These are phyloP conservation scores for Hypena proboscidalis DNA, from an alignment of 2,888 invertebrate species.

Conservation along the genomic window DNA sequence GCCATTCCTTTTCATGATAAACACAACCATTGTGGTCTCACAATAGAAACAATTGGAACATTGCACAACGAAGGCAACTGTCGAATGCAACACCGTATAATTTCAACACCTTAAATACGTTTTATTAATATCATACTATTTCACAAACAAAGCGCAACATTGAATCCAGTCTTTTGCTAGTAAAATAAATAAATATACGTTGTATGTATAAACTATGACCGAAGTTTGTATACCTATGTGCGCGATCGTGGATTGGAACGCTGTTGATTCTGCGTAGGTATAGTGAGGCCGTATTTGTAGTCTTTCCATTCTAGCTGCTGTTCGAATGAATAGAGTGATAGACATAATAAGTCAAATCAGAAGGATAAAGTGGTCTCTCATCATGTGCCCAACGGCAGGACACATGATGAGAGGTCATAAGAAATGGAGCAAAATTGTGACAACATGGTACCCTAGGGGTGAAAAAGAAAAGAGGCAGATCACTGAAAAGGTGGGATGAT, in stretches of 20 bases:
- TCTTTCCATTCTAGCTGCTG: constrained; percentile 5
- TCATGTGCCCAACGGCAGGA: no score
- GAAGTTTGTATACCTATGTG: constrained; percentile 36
- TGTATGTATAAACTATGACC: constrained; percentile 26
- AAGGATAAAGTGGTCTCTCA: no score
- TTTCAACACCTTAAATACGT: background rate
- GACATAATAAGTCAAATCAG: background rate
- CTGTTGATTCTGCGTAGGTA: constrained; percentile 64
- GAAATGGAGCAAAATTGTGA: no score
- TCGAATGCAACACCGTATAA: constrained; percentile 8
- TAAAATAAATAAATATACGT: constrained; percentile 53
- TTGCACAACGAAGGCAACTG: constrained; percentile 8
- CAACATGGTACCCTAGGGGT: no score
- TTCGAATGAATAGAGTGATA: background rate
- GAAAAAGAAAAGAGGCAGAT: no score
- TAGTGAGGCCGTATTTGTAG: constrained; percentile 59
- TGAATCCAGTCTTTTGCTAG: constrained; percentile 16
- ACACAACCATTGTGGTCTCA: constrained; percentile 13
- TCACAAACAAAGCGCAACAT: constrained; percentile 25
- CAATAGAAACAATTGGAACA: constrained; percentile 12
- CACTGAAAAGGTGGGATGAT: no score
- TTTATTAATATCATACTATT: constrained; percentile 9
- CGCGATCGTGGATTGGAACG: constrained; percentile 71
- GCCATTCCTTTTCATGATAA: constrained; percentile 62
- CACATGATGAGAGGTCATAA: no score